A percentile compares a stretch with the other conserved stretches of the same genome.
phyloP scores from a whole-genome alignment of 1,140 invertebrate genomes.

The Anagrus nilaparvatae region DNA sequence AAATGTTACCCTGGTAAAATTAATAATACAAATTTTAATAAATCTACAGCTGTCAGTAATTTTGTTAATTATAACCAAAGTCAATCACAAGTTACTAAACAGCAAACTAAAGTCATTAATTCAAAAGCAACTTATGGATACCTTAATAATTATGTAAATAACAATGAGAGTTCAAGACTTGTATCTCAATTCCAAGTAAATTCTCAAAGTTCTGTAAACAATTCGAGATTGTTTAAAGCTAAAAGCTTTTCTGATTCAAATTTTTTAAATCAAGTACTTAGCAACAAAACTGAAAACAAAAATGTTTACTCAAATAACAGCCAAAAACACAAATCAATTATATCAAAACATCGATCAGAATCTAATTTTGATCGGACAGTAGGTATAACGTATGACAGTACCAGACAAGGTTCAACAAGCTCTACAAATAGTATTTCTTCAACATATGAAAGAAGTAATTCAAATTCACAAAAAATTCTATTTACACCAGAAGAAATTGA shows the following conservation, averaged over 20 bases:
- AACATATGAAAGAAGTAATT: not conserved
- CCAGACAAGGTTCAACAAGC: constrained; percentile 2
- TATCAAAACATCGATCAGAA: not conserved
- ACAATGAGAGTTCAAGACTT: constrained; percentile 5
- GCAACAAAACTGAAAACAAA: not conserved
- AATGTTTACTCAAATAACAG: not conserved
- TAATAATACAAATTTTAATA: not conserved
- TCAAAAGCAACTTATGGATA: constrained; percentile 13
- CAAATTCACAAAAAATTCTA: not conserved
- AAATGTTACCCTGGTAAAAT: not conserved
- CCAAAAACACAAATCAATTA: constrained; percentile 2
- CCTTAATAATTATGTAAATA: constrained; percentile 14
- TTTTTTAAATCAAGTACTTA: constrained; percentile 7
- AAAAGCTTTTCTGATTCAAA: constrained; percentile 15
- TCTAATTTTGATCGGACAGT: constrained; percentile 7
- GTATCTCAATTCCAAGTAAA: constrained; percentile 3
- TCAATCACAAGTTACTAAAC: not conserved
- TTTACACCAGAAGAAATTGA: constrained; percentile 14
- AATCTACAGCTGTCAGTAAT: not conserved
- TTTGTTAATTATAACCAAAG: not conserved
- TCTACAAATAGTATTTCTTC: not conserved
- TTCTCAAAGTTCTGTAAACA: not conserved
- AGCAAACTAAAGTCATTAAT: constrained; percentile 13
- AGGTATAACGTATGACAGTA: constrained; percentile 7
- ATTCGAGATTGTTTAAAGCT: constrained; percentile 10